Base-by-base conservation (phyloP, 2,113 vertebrate species). In the Stigmatopora nigra region DNA sequence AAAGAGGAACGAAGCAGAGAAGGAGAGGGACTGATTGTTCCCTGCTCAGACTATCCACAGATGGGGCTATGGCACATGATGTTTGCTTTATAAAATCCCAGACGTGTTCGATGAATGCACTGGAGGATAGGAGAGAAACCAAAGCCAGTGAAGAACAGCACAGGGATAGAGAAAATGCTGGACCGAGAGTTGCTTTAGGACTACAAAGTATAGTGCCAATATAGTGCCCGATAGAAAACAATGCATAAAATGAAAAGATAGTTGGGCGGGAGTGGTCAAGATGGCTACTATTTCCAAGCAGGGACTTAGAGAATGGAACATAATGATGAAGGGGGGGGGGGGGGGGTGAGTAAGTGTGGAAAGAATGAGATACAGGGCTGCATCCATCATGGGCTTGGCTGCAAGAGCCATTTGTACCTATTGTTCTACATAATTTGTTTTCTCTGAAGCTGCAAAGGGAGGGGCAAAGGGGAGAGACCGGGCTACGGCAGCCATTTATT, bases 381-480 rank as follows among this genome's bases (percentile, higher is more conserved):
- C 85, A 91, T 89, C 84, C 82, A 85, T 91, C 88, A 88, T 84
- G 77, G 72, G 78, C 78, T 84, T 88, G 87, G 85, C 81, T 86
- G 86, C 84, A 87, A 79, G 78, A 88, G 82, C 87, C 88, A 89
- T 89, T 88, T 90, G 82, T 88, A 86, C 81, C 86, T 83, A 89
- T 87, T 90, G 89, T 89, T 88, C 84, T 79, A 82, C 73, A 84
- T 88, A 87, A 89, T 90, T 88, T 89, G 88, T 88, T 89, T 88
- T 86, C 82, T 86, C 72, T 68, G 75, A 77, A 82, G 76, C 73
- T 73, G 78, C 67, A 72, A 66, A 7, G 62, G 77, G 81, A 76
- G 74, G 80, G 76, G 78, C 68, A 70, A 68, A 64, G 76, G 61
- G 75, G 73, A 72, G 76, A 76, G 78, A 77, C 70, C 66, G 67